phyloP scores from a whole-genome alignment of 2,888 invertebrate genomes.

The Sarcophaga caerulescens region DNA sequence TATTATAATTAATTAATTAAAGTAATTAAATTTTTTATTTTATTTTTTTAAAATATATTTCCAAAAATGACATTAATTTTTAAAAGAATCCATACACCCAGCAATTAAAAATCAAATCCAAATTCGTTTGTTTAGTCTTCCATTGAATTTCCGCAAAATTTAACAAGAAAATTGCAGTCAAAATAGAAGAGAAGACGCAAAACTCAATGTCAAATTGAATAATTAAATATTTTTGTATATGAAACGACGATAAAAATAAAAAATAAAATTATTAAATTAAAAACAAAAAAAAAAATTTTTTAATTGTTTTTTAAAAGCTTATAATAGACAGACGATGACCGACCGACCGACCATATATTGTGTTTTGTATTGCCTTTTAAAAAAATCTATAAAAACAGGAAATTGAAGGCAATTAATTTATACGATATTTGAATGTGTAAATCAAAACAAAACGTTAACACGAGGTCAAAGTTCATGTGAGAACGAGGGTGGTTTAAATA shows the following conservation, averaged over 20 bases:
- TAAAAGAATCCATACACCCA: too few relatives aligned
- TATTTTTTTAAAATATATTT: neutral
- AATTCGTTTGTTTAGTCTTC: neutral
- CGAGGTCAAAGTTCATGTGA: too few relatives aligned
- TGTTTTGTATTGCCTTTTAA: too few relatives aligned
- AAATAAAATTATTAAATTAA: slow-evolving; percentile 21
- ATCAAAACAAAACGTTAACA: too few relatives aligned
- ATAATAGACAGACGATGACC: slow-evolving; percentile 25
- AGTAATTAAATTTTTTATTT: slow-evolving; percentile 15
- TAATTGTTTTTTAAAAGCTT: slow-evolving; percentile 10
- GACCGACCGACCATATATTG: neutral
- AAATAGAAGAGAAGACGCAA: neutral
- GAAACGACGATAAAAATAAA: neutral
- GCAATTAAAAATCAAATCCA: too few relatives aligned
- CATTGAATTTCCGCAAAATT: slow-evolving; percentile 30
- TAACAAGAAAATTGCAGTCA: slow-evolving; percentile 42
- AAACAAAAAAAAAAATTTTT: slow-evolving; percentile 5
- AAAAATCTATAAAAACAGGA: too few relatives aligned
- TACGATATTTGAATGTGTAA: too few relatives aligned
- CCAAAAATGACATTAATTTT: neutral
- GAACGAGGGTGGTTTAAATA: too few relatives aligned
- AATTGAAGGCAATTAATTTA: too few relatives aligned
- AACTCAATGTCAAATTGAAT: slow-evolving; percentile 49
- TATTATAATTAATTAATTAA: neutral
- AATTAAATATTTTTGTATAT: slow-evolving; percentile 27